Base-by-base conservation (phyloP, 2,797 vertebrate species). In the Typhlichthys eigenmanni region DNA sequence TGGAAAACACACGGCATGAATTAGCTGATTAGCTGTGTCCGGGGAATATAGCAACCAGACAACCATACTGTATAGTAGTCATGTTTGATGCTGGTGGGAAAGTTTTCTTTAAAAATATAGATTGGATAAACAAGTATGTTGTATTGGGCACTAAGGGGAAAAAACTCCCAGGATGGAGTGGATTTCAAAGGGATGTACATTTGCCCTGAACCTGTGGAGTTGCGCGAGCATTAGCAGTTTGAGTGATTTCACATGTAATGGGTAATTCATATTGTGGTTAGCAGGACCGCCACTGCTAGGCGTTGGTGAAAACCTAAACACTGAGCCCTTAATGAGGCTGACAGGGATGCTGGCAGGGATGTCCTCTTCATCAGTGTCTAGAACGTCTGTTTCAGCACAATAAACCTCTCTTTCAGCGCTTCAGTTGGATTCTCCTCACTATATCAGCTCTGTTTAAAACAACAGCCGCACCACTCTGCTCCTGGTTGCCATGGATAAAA, bases 1-100 rank as follows among this genome's bases (percentile, higher is more conserved):
- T 94, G 80, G 69, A 74, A 85, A 66, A 45, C 54, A 62, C 50
- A 56, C 49, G 66, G 19, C 48, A 76, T 76, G 19, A 72, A 60
- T 74, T 48, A 71, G 46, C 48, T 45, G 19, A 55, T 74, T 50
- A 68, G 48, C 45, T 24, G 38, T 38, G 16, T 45, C 48, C n/a
- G 38, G 14, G 52, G 19, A 6, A 32, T 29, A 34, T 9, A 59
- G 56, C 46, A 47, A 14, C n/a, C 38, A 16, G 8, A 53, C 14
- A 0, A 12, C 19, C 17, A 53, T 38, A 38, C 8, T 38, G 34
- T 9, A 38, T 38, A 38, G 34, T 38, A 38, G 34, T 52, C 50
- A 17, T 5, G 50, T 8, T 52, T 52, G 17, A 38, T 38, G 34
- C 34, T 29, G 8, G 7, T 6, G 7, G 3, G 5, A 38, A 38